These are phyloP conservation scores for Poeciliopsis gracilis DNA, from an alignment of 2,797 vertebrate species.

Conservation along the genomic window DNA sequence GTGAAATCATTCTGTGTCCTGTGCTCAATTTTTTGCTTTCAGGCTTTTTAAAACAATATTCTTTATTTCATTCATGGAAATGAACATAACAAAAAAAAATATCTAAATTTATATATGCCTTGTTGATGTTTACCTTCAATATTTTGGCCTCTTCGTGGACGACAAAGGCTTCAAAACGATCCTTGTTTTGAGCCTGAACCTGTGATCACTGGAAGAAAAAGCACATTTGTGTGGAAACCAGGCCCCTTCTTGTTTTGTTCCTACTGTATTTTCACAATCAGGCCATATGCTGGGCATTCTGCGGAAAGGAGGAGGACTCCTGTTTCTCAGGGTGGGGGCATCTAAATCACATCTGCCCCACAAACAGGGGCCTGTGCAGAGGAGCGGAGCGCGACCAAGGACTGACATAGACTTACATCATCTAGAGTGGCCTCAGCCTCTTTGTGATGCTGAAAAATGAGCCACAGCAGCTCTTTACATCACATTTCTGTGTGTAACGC, in stretches of 20 bases:
- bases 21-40: background rate
- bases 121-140: background rate
- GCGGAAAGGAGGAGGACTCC: constrained; percentile 25
- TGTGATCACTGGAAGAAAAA: constrained; percentile 22
- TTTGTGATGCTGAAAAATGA: constrained; percentile 46
- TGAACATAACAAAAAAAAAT: background rate
- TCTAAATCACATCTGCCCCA: constrained; percentile 55
- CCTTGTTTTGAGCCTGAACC: background rate
- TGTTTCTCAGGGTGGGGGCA: constrained; percentile 26
- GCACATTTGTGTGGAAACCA: constrained; percentile 31
- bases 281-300: constrained; percentile 35
- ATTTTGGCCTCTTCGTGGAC: background rate
- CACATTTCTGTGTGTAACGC: constrained; percentile 47
- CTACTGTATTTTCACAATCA: constrained; percentile 42
- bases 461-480: constrained; percentile 46
- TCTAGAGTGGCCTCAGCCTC: constrained; percentile 31
- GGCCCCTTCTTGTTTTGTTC: constrained; percentile 27
- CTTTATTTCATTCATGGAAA: background rate
- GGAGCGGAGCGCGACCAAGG: constrained; percentile 20
- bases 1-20: background rate
- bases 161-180: background rate
- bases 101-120: background rate
- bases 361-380: constrained; percentile 48
- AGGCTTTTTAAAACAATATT: background rate
- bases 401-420: constrained; percentile 48